phyloP scores from a whole-genome alignment of 2,888 invertebrate species.

The Oxystoma pomonae region DNA sequence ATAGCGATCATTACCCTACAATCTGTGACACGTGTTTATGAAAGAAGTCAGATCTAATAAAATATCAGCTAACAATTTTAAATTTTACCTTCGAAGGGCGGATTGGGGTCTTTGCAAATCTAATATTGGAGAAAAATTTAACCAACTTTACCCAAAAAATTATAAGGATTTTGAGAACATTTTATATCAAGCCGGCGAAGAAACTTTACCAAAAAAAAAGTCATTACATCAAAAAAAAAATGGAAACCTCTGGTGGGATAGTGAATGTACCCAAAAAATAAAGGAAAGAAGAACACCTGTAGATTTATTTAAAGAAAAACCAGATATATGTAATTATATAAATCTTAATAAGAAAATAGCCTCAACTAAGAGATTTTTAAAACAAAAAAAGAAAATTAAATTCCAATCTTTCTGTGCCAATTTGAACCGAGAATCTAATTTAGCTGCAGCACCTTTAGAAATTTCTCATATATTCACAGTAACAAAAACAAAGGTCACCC shows the following conservation, averaged over 20 bases:
- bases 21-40: not conserved
- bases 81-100: not conserved
- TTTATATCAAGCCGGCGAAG: not conserved
- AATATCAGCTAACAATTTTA: not conserved
- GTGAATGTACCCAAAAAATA: not conserved
- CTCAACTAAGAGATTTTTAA: not conserved
- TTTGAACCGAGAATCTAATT: not conserved
- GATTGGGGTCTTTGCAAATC: not conserved
- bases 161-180: not conserved
- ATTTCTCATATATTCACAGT: not conserved
- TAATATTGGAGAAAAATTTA: not conserved
- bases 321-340: not conserved
- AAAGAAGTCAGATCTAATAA: not conserved
- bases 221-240: not conserved
- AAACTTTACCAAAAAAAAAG: not conserved
- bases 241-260: not conserved
- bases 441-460: not conserved
- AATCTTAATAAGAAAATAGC: not conserved
- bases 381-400: not conserved
- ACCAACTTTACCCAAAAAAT: not conserved
- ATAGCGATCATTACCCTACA: not conserved
- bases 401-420: not conserved
- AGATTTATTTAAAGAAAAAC: not conserved
- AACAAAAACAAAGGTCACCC: too few relatives aligned
- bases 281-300: not conserved